Conservation (phyloP, 2,888 invertebrate genomes). For the Thereva nobilitata region DNA sequence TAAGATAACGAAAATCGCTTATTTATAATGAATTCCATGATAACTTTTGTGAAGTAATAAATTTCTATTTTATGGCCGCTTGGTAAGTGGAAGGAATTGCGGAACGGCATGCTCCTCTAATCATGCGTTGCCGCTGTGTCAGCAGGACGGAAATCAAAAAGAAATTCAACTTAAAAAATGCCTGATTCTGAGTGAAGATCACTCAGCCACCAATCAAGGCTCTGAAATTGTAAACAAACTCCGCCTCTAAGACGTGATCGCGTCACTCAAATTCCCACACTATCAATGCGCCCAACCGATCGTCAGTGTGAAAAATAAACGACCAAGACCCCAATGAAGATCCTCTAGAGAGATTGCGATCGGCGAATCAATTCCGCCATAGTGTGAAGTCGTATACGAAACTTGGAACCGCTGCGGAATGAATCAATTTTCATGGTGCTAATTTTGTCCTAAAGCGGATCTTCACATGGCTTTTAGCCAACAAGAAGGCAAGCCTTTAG, state of each 20-base stretch:
- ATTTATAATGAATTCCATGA: too few species aligned
- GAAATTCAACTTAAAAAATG: not conserved
- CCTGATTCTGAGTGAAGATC: conserved; percentile 23
- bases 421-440: conserved; percentile 11
- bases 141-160: conserved; percentile 9
- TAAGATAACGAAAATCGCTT: too few species aligned
- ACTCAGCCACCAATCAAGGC: conserved; percentile 41
- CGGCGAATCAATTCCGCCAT: conserved; percentile 24
- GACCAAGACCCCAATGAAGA: not conserved
- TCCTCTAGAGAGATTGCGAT: conserved; percentile 4
- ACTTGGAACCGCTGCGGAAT: not conserved
- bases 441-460: conserved; percentile 27
- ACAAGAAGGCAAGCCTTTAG: conserved; percentile 7
- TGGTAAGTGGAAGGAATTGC: too few species aligned
- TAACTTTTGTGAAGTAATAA: too few species aligned
- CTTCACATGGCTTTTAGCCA: not conserved
- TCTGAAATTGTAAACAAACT: conserved; percentile 39
- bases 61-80: too few species aligned
- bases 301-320: not conserved
- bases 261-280: conserved; percentile 23
- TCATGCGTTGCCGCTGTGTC: conserved; percentile 5
- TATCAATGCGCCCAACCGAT: not conserved
- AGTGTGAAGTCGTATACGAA: not conserved
- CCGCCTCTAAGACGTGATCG: conserved; percentile 35
- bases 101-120: not conserved